phyloP scores from a whole-genome alignment of 2,888 invertebrate species.

The Nephrotoma flavescens region DNA sequence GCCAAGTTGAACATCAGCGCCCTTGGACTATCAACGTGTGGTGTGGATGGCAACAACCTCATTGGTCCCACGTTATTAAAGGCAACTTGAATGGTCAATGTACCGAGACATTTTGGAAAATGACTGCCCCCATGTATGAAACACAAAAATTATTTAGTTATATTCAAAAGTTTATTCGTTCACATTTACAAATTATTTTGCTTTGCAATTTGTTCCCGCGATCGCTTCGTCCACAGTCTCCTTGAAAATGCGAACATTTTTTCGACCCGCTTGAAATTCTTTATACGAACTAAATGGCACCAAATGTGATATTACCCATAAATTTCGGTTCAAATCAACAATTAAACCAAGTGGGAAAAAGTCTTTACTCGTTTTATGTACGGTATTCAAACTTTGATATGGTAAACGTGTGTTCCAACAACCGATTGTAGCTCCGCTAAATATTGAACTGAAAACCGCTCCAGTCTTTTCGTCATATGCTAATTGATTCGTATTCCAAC shows the following conservation, averaged over 20 bases:
- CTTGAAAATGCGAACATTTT: background rate
- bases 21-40: too few species aligned
- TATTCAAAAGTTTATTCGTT: too few species aligned
- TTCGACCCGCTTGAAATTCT: background rate
- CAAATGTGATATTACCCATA: background rate
- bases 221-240: background rate
- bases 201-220: background rate
- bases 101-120: too few species aligned
- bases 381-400: background rate
- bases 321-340: background rate
- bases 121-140: too few species aligned
- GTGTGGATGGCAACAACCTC: too few species aligned
- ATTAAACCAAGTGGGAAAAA: background rate
- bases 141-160: too few species aligned
- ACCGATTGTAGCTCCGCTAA: background rate
- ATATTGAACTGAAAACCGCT: background rate
- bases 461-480: background rate
- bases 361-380: background rate
- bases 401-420: background rate
- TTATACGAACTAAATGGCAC: background rate
- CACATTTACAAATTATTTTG: background rate
- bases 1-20: too few species aligned
- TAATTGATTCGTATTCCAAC: background rate
- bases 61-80: too few species aligned
- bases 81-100: too few species aligned